phyloP scores from a whole-genome alignment of 2,888 invertebrate genomes.

The Oxytorus armatus region DNA sequence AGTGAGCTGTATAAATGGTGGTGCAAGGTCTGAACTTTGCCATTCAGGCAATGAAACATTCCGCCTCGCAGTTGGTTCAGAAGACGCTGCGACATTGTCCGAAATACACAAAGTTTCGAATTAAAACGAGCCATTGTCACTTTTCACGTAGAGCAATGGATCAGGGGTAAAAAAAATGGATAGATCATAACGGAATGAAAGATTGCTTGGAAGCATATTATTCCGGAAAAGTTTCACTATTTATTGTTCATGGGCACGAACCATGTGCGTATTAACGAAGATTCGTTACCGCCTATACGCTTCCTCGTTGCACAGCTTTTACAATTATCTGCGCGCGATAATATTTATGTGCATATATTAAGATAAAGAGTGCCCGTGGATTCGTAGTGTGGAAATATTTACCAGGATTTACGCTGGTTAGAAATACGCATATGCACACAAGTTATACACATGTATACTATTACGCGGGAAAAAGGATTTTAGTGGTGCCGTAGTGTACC shows the following conservation, averaged over 20 bases:
- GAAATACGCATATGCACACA: conserved; percentile 42
- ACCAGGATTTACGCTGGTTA: conserved; percentile 45
- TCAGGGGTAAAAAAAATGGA: too few relatives aligned
- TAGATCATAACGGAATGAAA: too few relatives aligned
- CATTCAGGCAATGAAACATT: too few relatives aligned
- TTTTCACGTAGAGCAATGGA: too few relatives aligned
- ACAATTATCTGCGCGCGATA: conserved; percentile 22
- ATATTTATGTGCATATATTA: background rate
- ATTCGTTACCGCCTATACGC: background rate
- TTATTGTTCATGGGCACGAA: background rate
- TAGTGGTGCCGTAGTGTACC: conserved; percentile 31
- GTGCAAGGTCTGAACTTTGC: too few relatives aligned
- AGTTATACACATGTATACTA: conserved; percentile 52
- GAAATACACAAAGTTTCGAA: too few relatives aligned
- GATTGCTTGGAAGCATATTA: too few relatives aligned
- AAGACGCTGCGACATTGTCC: too few relatives aligned
- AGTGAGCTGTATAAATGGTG: too few relatives aligned
- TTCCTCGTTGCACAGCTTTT: background rate
- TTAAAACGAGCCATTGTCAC: too few relatives aligned
- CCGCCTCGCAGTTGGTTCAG: too few relatives aligned
- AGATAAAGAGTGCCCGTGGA: conserved; percentile 7
- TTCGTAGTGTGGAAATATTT: conserved; percentile 43
- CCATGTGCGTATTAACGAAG: background rate
- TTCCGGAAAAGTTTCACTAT: too few relatives aligned
- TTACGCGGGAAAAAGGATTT: conserved; percentile 52